Evolutionary conservation across 1,140 invertebrate species (phyloP), one percentile per base, ranked within the genome.

Genomic region (Trachymyrmex cornetzi): DNA sequence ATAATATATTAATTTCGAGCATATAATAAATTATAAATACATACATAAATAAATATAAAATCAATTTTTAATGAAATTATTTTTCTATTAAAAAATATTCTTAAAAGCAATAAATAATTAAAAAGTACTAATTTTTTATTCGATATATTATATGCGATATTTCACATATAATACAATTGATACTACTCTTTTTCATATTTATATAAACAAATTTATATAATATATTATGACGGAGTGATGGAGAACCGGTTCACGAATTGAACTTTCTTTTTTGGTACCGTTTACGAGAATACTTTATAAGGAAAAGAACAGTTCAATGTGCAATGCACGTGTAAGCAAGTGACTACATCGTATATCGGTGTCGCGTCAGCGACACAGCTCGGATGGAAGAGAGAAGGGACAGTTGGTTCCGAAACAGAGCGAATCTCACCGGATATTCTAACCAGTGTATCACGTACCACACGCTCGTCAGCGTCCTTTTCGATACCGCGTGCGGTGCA

Each of bases 381-480:
- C 59, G 69, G 38, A 12, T 50, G 84, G 57, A 64, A n/a, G 34
- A n/a, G 57, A 61, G 77, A 88, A 66, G 63, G 79, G 66, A 59
- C 71, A 44, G 38, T 44, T 44, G 22, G 57, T 75, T 34, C 69
- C 71, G 67, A 16, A 71, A 77, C 67, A 63, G 22, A 71, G 59
- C 34, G 30, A 57, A 67, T 82, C 77, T 77, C 16, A 55, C n/a
- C 50, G 63, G 59, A 81, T 81, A 77, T 79, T 34, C 66, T 9
- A 57, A 64, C 34, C 77, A 89, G 88, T 89, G 22, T 82, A 64
- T 12, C 63, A 67, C 57, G 87, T 64, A 81, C 63, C 69, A 30
- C 59, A 50, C 57, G 16, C 27, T 59, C 9, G 61, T 55, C 44
- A 50, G 57, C 66, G 44, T 69, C 66, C n/a, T 30, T 69, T n/a